Evolutionary conservation across 2,797 vertebrate genomes (phyloP).

Genomic region (Thunnus albacares): DNA sequence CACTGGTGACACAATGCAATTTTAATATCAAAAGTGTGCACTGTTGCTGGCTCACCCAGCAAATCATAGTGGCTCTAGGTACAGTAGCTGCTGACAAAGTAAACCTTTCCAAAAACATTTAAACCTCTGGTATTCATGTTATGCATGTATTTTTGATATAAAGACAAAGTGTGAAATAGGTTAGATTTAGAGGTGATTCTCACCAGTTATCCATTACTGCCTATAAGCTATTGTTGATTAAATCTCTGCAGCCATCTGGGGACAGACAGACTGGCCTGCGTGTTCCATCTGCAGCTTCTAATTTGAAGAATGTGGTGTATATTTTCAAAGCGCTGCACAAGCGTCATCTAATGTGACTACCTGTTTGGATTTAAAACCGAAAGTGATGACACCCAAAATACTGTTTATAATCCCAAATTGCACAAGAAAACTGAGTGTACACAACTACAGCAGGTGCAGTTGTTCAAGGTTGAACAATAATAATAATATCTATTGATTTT

Average conservation of each 20-base stretch:
- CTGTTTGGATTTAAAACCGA: neutral
- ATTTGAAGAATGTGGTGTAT: conserved; percentile 10
- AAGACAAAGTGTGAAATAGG: neutral
- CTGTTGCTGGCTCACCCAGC: too few relatives aligned
- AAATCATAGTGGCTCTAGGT: neutral
- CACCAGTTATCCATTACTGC: conserved; percentile 4
- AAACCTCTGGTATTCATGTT: neutral
- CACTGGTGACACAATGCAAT: neutral
- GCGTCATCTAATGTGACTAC: neutral
- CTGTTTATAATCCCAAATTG: too few relatives aligned
- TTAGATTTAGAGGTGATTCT: neutral
- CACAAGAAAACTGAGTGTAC: too few relatives aligned
- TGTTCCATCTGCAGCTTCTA: conserved; percentile 30
- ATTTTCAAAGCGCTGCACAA: conserved; percentile 19
- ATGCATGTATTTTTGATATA: neutral
- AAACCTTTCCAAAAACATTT: neutral
- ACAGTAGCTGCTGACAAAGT: neutral
- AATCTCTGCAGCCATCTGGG: conserved; percentile 12
- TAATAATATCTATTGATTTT: too few relatives aligned
- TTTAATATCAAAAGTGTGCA: neutral
- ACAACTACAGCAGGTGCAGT: too few relatives aligned
- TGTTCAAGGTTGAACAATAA: too few relatives aligned
- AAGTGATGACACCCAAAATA: too few relatives aligned
- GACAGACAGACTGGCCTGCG: conserved; percentile 17
- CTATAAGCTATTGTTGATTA: conserved; percentile 7